Evolutionary conservation across 2,113 vertebrate species (phyloP), one percentile per base, ranked within the genome.

Genomic region (Xiphorhynchus elegans): DNA sequence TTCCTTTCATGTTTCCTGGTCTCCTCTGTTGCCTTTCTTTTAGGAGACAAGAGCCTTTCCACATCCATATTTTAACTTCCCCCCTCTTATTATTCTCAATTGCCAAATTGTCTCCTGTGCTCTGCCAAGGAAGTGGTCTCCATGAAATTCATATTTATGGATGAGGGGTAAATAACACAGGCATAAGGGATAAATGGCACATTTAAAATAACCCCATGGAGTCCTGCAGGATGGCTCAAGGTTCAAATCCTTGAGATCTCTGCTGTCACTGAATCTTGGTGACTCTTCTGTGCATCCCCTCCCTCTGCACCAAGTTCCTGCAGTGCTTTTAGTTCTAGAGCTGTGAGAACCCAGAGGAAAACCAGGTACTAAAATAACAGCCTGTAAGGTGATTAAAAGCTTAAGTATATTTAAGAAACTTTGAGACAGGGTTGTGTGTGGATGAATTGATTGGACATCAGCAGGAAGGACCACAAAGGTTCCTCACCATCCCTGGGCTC

Each of bases 361-460:
- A 63, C 14, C 53, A 92, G 52, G 20, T 8, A 77, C 60, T 89
- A 42, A 94, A 95, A 66, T 33, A 93, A 69, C 37, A 75, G 35
- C 15, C 58, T 3, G 1, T 7, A 33, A 77, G 66, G 68, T 63
- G 93, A 88, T 93, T 85, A 47, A 93, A 91, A 89, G 5, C 79
- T 81, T 13, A 59, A 21, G 25, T 7, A 7, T 11, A 69, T 70
- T 74, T 68, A 52, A 87, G 68, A 79, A 93, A 28, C 37, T 85
- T 76, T 55, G 63, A 55, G 52, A 25, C 20, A 4, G 37, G 44
- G 44, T 46, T 33, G 23, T 12, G 31, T 14, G 33, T 62, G n/a
- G 31, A 10, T 25, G 24, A 49, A 46, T 56, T 0, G 0, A 42
- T 56, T n/a, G 3, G 40, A 16, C 50, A 1, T 14, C 3, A 3